Percentiles rank a stretch among this genome's conserved stretches.
Conservation (phyloP, 1,140 invertebrate genomes). For the Eriocheir sinensis region DNA sequence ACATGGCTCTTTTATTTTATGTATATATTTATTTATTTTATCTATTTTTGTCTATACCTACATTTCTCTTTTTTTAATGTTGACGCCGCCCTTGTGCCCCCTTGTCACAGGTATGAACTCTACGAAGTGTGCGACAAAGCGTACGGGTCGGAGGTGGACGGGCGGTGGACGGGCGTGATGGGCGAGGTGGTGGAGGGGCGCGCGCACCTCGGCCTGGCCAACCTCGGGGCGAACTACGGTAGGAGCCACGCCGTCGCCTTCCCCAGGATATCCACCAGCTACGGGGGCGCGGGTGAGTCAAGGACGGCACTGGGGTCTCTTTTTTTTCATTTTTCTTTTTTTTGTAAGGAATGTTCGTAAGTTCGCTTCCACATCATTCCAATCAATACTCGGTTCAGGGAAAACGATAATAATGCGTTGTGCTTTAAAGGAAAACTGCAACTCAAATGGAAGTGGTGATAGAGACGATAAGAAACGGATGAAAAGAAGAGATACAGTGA, state of each 20-base stretch:
- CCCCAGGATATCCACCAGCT: slow-evolving; percentile 61
- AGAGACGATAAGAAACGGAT: neutral
- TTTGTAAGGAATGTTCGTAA: too few relatives aligned
- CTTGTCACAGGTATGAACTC: slow-evolving; percentile 26
- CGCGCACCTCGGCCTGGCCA: slow-evolving; percentile 64
- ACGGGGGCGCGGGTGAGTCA: slow-evolving; percentile 66
- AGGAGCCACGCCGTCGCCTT: slow-evolving; percentile 58
- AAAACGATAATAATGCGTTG: too few relatives aligned
- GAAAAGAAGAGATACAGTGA: neutral
- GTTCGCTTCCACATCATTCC: too few relatives aligned
- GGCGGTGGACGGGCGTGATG: slow-evolving; percentile 64
- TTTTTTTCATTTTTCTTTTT: too few relatives aligned
- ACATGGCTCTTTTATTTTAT: too few relatives aligned
- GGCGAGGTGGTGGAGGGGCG: slow-evolving; percentile 60
- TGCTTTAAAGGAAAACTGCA: neutral
- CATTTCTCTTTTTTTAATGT: neutral
- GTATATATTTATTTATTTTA: neutral
- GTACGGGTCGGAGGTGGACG: slow-evolving; percentile 48
- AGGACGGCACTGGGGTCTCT: neutral
- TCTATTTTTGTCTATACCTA: neutral
- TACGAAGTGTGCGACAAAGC: slow-evolving; percentile 67
- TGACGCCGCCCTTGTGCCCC: too few relatives aligned
- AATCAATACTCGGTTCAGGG: too few relatives aligned
- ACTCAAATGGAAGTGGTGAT: neutral
- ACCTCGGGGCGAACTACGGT: slow-evolving; percentile 73